These are phyloP conservation scores for Thysanoteuthis rhombus DNA, from an alignment of 2,888 invertebrate species.

Conservation along the genomic window DNA sequence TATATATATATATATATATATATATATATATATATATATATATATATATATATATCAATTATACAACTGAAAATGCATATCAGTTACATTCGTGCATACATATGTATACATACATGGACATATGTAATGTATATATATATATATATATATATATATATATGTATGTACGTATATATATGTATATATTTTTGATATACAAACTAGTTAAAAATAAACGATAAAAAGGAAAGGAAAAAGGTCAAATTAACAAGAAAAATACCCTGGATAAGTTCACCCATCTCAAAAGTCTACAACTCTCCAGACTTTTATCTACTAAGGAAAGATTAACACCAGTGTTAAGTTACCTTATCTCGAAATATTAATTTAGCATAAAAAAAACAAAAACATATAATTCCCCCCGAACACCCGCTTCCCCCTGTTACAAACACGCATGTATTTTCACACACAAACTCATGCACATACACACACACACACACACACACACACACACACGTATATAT, in stretches of 20 bases:
- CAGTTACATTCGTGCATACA: no score
- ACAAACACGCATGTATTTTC: background rate
- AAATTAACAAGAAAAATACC: background rate
- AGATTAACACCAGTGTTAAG: background rate
- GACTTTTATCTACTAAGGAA: background rate
- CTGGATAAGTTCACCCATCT: background rate
- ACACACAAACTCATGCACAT: no score
- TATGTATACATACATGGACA: no score
- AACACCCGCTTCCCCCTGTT: no score
- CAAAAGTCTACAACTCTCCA: background rate
- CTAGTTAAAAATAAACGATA: no score
- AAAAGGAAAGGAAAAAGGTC: background rate
- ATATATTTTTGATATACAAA: background rate
- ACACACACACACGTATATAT: background rate
- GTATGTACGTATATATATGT: background rate
- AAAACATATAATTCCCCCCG: background rate
- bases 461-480: background rate
- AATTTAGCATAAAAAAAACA: background rate
- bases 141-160: background rate
- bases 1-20: no score
- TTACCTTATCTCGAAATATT: background rate
- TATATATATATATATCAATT: background rate
- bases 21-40: background rate
- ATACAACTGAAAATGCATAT: no score
- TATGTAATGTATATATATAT: background rate